Conservation (phyloP, 1,140 invertebrate genomes). For the Anthonomus grandis region DNA sequence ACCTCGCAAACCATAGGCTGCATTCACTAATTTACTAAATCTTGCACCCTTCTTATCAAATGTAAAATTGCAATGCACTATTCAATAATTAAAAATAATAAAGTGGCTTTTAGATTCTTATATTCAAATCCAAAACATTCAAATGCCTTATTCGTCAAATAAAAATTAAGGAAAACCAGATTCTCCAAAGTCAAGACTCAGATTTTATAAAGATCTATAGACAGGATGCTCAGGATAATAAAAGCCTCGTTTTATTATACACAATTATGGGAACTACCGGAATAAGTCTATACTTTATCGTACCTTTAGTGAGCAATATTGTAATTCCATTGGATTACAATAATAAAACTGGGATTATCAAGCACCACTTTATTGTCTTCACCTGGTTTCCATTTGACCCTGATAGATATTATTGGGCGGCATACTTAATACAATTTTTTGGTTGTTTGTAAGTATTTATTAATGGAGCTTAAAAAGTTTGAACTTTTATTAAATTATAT, state of each 20-base stretch:
- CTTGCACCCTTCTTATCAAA: neutral
- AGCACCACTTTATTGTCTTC: constrained; percentile 17
- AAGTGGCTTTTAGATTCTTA: constrained; percentile 11
- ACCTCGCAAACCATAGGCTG: too few species aligned
- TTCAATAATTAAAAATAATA: too few species aligned
- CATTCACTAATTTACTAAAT: neutral
- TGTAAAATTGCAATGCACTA: too few species aligned
- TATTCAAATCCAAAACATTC: constrained; percentile 11
- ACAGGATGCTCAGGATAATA: constrained; percentile 15
- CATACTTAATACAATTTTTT: constrained; percentile 23
- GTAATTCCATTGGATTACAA: constrained; percentile 14
- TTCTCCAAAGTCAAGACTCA: constrained; percentile 11
- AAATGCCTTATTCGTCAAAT: constrained; percentile 10
- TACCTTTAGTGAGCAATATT: constrained; percentile 19
- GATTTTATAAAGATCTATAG: constrained; percentile 19
- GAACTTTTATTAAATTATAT: constrained; percentile 7
- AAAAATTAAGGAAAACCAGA: constrained; percentile 10
- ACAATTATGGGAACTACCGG: constrained; percentile 15
- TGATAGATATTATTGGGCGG: constrained; percentile 20
- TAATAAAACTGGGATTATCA: constrained; percentile 8
- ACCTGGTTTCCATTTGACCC: constrained; percentile 29
- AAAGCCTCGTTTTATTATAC: constrained; percentile 18
- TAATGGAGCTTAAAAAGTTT: neutral
- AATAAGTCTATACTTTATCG: constrained; percentile 21
- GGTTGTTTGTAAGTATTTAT: constrained; percentile 18